Percentiles rank a stretch among this genome's conserved stretches.
Conservation (phyloP, 2,113 vertebrate genomes). For the Paramormyrops kingsleyae region DNA sequence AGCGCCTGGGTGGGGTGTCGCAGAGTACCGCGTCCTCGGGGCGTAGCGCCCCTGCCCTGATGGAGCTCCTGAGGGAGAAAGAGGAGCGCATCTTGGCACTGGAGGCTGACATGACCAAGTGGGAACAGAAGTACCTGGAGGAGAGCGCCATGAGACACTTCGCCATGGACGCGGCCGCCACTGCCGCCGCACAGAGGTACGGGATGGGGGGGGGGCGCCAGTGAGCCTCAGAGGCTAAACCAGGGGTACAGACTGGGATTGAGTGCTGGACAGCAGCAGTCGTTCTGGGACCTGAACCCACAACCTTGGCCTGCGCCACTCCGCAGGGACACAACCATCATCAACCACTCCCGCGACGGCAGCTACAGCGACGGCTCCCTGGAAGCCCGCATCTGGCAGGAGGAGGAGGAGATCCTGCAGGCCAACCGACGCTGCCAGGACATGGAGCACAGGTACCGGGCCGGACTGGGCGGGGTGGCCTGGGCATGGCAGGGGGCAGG, state of each 20-base stretch:
- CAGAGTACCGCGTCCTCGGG: conserved; percentile 48
- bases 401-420: conserved; percentile 69
- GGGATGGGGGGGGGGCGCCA: neutral
- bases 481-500: neutral
- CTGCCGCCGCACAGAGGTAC: conserved; percentile 63
- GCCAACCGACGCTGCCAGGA: conserved; percentile 71
- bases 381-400: conserved; percentile 68
- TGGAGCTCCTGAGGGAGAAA: conserved; percentile 76
- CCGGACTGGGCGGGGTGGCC: neutral
- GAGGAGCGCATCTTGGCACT: conserved; percentile 76
- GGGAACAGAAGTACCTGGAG: conserved; percentile 83
- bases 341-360: conserved; percentile 68
- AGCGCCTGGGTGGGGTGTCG: conserved; percentile 63
- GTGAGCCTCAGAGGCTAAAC: neutral
- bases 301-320: conserved; percentile 18
- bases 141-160: conserved; percentile 78
- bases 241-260: neutral
- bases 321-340: conserved; percentile 61
- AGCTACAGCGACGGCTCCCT: conserved; percentile 65
- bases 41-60: conserved; percentile 63
- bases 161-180: conserved; percentile 68
- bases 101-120: conserved; percentile 78
- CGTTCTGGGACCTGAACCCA: neutral
- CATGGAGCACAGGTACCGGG: conserved; percentile 73
- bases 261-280: neutral